phyloP scores from a whole-genome alignment of 2,113 vertebrate species.

The Brienomyrus longianalis region DNA sequence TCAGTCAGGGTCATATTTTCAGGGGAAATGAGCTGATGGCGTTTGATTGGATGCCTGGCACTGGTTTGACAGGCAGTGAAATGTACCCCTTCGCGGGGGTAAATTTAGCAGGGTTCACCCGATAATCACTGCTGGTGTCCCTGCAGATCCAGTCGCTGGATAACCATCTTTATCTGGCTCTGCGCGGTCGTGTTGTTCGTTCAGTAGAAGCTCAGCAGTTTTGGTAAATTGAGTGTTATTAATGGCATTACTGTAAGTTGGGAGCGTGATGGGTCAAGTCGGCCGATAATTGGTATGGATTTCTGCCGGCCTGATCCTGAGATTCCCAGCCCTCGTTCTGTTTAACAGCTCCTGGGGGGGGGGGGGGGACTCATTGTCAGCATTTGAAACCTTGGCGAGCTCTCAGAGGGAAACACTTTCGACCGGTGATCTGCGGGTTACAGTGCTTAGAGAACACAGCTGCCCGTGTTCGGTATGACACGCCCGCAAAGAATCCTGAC shows the following conservation, averaged over 20 bases:
- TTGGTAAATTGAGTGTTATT: constrained; percentile 15
- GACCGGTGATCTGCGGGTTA: background rate
- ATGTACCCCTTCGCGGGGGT: background rate
- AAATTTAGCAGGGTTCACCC: background rate
- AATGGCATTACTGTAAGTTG: background rate
- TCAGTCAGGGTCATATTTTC: background rate
- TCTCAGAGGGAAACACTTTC: background rate
- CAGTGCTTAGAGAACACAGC: background rate
- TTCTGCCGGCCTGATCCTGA: background rate
- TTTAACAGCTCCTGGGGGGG: no score
- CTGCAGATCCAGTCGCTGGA: background rate
- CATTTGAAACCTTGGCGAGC: background rate
- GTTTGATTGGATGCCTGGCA: background rate
- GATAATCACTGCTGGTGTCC: background rate
- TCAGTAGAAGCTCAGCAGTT: background rate
- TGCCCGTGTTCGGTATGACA: background rate
- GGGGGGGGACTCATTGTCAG: no score
- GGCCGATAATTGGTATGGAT: background rate
- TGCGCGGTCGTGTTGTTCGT: background rate
- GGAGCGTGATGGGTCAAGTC: background rate
- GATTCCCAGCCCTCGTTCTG: no score
- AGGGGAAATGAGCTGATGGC: background rate
- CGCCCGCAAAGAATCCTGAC: background rate
- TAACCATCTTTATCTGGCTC: background rate
- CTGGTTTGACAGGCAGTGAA: background rate